Evolutionary conservation across 2,797 vertebrate species (phyloP).

Genomic region (Coendou prehensilis): DNA sequence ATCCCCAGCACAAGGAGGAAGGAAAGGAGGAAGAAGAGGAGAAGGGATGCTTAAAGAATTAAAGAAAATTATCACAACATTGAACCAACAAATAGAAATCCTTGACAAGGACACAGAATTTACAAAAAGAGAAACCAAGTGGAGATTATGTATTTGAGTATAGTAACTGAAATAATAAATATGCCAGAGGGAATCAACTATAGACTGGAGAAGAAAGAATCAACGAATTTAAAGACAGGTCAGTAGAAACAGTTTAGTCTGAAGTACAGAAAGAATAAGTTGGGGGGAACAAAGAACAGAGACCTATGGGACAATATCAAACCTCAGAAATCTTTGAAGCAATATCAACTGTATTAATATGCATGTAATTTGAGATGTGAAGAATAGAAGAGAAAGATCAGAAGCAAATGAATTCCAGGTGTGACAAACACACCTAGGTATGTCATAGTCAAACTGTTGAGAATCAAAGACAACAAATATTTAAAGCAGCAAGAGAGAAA

Average conservation of each 20-base stretch:
- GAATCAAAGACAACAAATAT: neutral
- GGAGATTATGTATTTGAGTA: neutral
- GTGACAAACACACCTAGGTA: neutral
- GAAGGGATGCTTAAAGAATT: neutral
- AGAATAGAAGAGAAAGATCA: neutral
- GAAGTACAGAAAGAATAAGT: neutral
- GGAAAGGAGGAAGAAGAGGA: neutral
- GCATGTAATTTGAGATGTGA: neutral
- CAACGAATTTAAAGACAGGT: neutral
- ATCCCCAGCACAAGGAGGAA: neutral
- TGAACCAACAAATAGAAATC: slow-evolving; percentile 4
- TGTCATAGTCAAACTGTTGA: neutral
- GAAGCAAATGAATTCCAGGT: neutral
- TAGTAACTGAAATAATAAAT: neutral
- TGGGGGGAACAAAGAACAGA: neutral
- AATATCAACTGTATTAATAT: neutral
- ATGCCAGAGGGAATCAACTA: neutral
- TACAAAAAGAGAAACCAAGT: neutral
- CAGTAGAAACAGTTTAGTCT: neutral
- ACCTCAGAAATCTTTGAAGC: neutral
- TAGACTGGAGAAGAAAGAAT: neutral
- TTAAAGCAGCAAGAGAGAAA: slow-evolving; percentile 29
- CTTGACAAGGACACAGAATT: neutral
- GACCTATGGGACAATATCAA: neutral
- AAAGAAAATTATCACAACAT: neutral